A percentile compares a stretch with the other conserved stretches of the same genome.
phyloP scores from a whole-genome alignment of 2,888 invertebrate genomes.

The Cephalotes varians region DNA sequence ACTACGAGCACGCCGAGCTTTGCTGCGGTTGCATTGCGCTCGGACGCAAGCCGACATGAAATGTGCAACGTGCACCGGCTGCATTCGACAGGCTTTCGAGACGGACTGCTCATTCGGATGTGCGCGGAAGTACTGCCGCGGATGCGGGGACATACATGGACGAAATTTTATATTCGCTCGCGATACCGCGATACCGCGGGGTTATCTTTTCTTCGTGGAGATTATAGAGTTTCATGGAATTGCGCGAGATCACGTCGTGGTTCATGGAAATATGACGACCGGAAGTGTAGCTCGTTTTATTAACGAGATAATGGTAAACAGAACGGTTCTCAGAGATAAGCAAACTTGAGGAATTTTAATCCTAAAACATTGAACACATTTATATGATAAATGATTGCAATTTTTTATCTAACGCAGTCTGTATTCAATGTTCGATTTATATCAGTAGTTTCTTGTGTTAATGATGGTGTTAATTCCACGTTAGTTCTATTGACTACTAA shows the following conservation, averaged over 20 bases:
- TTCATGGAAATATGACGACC: slow-evolving; percentile 14
- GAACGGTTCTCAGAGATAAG: slow-evolving; percentile 10
- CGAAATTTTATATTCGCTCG: slow-evolving; percentile 7
- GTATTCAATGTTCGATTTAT: neutral
- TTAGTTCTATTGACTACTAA: neutral
- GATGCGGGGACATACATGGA: slow-evolving; percentile 24
- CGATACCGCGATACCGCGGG: slow-evolving; percentile 15
- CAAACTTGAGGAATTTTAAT: slow-evolving; percentile 1
- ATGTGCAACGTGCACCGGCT: slow-evolving; percentile 38
- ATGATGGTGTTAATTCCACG: neutral
- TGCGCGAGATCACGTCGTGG: neutral
- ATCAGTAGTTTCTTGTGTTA: neutral
- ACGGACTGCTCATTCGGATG: slow-evolving; percentile 24
- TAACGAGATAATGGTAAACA: slow-evolving; percentile 37
- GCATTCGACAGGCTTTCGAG: slow-evolving; percentile 45
- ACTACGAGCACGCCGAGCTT: slow-evolving; percentile 53
- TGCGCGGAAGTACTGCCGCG: neutral
- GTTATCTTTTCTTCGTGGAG: slow-evolving; percentile 27
- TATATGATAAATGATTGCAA: neutral
- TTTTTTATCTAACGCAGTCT: neutral
- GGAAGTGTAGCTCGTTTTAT: slow-evolving; percentile 30
- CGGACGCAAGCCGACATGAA: slow-evolving; percentile 41
- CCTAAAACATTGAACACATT: neutral
- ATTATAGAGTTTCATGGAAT: neutral
- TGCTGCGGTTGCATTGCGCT: slow-evolving; percentile 59